A percentile compares a stretch with the other conserved stretches of the same genome.
These are phyloP conservation scores for Salminus brasiliensis DNA, from an alignment of 2,113 vertebrate genomes.

Conservation along the genomic window DNA sequence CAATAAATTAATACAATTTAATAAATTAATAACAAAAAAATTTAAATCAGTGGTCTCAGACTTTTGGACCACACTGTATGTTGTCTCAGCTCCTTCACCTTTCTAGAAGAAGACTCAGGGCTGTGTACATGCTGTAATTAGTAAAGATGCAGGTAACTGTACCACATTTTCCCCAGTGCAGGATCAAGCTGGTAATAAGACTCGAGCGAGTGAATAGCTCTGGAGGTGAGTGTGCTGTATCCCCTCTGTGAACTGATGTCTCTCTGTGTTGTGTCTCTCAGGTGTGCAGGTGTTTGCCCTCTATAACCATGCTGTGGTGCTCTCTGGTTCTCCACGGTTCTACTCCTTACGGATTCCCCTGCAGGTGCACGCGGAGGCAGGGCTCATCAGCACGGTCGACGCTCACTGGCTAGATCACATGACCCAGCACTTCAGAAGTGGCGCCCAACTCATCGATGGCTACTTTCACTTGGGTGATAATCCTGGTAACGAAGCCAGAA, in stretches of 20 bases:
- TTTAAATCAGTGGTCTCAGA: too few species aligned
- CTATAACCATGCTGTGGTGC: constrained; percentile 86
- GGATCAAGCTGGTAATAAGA: too few species aligned
- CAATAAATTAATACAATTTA: too few species aligned
- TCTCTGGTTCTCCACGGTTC: constrained; percentile 78
- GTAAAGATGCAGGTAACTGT: too few species aligned
- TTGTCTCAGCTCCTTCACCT: too few species aligned
- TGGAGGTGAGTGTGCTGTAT: too few species aligned
- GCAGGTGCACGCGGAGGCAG: constrained; percentile 83
- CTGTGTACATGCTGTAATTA: too few species aligned
- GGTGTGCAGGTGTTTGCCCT: constrained; percentile 87
- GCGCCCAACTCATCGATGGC: constrained; percentile 86
- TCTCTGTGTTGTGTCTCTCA: constrained; percentile 59
- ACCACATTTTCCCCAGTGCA: too few species aligned
- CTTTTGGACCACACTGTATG: too few species aligned
- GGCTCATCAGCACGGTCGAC: constrained; percentile 82
- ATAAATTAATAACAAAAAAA: too few species aligned
- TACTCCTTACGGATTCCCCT: constrained; percentile 91
- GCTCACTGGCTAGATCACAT: constrained; percentile 96
- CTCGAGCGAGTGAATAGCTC: too few species aligned
- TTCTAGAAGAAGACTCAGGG: too few species aligned
- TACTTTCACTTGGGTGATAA: constrained; percentile 84
- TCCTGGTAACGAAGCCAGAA: constrained; percentile 70
- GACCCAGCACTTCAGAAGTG: constrained; percentile 94
- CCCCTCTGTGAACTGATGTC: not conserved